A percentile compares a stretch with the other conserved stretches of the same genome.
These are phyloP conservation scores for Tragelaphus imberbis DNA, from an alignment of 2,113 vertebrate species.

Conservation along the genomic window DNA sequence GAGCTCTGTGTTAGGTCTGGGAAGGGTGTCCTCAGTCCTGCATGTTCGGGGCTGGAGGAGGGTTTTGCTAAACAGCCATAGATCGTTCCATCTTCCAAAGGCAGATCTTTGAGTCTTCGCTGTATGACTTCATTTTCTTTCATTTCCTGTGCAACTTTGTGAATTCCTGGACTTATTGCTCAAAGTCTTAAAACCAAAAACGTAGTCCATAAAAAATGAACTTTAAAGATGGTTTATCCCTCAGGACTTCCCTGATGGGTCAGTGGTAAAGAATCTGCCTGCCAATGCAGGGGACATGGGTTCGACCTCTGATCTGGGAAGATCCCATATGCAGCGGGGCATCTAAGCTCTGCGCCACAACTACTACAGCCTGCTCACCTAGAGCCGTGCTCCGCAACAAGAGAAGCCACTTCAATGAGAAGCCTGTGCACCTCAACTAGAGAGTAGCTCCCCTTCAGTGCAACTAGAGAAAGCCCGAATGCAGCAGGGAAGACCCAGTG, in stretches of 20 bases:
- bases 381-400: neutral
- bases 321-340: neutral
- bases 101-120: neutral
- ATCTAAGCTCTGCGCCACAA: neutral
- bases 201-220: neutral
- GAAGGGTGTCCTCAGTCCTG: too few species aligned
- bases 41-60: neutral
- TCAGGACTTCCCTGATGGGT: neutral
- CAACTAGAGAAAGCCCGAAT: neutral
- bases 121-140: neutral
- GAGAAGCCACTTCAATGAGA: neutral
- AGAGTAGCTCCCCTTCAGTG: neutral
- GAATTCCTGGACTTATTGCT: neutral
- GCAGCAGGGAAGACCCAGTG: neutral
- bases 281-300: neutral
- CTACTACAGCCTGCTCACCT: accelerated
- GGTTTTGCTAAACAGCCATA: neutral
- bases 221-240: neutral
- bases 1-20: neutral
- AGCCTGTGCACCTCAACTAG: neutral
- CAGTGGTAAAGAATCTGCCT: neutral
- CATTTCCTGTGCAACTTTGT: neutral
- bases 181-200: neutral
- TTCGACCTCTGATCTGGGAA: neutral
- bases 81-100: neutral